A percentile compares a stretch with the other conserved stretches of the same genome.
These are phyloP conservation scores for Pentamera pediparva DNA, from an alignment of 53 echinoderm and acorn worm species.

Conservation along the genomic window DNA sequence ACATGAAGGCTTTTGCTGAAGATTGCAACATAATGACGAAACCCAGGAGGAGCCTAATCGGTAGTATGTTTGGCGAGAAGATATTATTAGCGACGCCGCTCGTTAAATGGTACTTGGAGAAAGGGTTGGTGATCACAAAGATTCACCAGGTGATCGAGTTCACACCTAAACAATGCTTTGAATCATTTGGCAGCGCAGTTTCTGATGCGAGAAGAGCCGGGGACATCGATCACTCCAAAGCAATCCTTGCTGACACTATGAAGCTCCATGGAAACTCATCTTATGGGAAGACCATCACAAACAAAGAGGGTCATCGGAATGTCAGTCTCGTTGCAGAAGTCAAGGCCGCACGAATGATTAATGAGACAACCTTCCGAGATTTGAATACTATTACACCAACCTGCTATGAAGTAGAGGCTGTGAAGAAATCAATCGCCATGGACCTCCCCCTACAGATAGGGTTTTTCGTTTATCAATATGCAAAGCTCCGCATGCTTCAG, in stretches of 20 bases:
- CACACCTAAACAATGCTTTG: not conserved
- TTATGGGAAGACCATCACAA: slow-evolving; percentile 55
- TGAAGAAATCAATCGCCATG: slow-evolving; percentile 15
- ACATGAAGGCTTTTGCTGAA: slow-evolving; percentile 25
- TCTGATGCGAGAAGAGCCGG: slow-evolving; percentile 32
- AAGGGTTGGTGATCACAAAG: slow-evolving; percentile 16
- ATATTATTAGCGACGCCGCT: slow-evolving; percentile 28
- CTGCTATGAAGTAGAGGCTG: slow-evolving; percentile 28
- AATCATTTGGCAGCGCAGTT: not conserved
- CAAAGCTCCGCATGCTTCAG: slow-evolving; percentile 53
- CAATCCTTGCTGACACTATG: slow-evolving; percentile 41
- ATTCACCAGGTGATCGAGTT: slow-evolving; percentile 9
- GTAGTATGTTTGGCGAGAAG: slow-evolving; percentile 30
- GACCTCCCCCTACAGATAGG: slow-evolving; percentile 58
- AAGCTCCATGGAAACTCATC: slow-evolving; percentile 42
- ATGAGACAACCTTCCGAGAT: slow-evolving; percentile 21
- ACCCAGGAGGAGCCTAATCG: slow-evolving; percentile 25
- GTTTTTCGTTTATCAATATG: no score
- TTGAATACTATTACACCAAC: not conserved
- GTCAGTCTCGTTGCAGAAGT: not conserved
- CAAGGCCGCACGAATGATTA: slow-evolving; percentile 1
- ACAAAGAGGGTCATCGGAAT: slow-evolving; percentile 34
- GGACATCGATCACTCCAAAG: slow-evolving; percentile 25
- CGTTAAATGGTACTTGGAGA: slow-evolving; percentile 23
- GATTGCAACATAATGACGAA: not conserved